Conservation (phyloP, 1,140 invertebrate species). For the Heliconius hermathena region DNA sequence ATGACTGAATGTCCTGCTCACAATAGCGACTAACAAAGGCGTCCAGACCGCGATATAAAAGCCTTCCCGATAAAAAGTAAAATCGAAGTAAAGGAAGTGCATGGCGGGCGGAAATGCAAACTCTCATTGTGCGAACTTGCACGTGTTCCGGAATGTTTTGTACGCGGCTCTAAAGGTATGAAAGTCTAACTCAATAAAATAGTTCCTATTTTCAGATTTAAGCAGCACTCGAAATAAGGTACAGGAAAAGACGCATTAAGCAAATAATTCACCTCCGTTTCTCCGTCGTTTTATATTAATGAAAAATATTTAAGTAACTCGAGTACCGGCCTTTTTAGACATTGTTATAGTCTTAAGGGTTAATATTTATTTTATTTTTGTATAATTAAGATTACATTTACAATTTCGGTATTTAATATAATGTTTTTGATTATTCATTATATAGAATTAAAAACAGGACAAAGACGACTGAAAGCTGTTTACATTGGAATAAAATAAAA, state of each 20-base stretch:
- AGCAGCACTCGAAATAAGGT: constrained; percentile 1
- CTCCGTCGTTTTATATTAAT: constrained; percentile 16
- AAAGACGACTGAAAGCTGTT: too few relatives aligned
- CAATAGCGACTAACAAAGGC: constrained; percentile 69
- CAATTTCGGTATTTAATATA: background rate
- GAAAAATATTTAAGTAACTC: constrained; percentile 19
- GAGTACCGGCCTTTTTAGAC: constrained; percentile 6
- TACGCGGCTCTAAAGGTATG: constrained; percentile 58
- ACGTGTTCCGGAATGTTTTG: constrained; percentile 79
- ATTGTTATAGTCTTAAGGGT: background rate
- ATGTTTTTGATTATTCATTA: background rate
- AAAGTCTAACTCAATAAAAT: constrained; percentile 61
- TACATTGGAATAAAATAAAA: too few relatives aligned
- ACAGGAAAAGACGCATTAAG: constrained; percentile 5
- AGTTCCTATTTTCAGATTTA: constrained; percentile 61
- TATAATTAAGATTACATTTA: background rate
- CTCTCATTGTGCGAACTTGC: constrained; percentile 78
- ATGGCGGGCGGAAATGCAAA: constrained; percentile 80
- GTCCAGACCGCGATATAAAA: constrained; percentile 73
- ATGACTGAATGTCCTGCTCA: constrained; percentile 71
- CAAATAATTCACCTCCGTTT: constrained; percentile 12
- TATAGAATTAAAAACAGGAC: background rate
- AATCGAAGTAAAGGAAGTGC: constrained; percentile 79
- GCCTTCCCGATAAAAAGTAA: constrained; percentile 76
- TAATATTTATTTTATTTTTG: background rate